A percentile compares a stretch with the other conserved stretches of the same genome.
Evolutionary conservation across 2,113 vertebrate species (phyloP).

Genomic region (Stegostoma tigrinum): DNA sequence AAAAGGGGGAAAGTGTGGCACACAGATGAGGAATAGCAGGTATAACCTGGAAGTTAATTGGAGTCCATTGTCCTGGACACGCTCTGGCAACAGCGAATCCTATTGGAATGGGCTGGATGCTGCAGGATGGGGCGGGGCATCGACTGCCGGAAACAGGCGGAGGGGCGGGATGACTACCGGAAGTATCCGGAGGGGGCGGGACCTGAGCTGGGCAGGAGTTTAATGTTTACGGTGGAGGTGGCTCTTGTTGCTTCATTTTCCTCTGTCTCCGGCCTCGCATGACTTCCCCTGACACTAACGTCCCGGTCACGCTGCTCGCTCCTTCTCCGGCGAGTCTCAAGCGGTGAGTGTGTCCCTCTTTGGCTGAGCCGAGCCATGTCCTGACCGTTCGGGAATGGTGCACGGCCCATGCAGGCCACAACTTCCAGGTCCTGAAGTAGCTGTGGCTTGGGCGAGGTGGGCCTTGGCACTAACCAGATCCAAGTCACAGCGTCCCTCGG

Average conservation of each 20-base stretch:
- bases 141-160: neutral
- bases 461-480: neutral
- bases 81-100: no score
- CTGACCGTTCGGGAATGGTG: neutral
- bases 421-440: no score
- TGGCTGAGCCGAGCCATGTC: no score
- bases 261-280: neutral
- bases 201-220: neutral
- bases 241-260: neutral
- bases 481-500: no score
- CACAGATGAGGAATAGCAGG: no score
- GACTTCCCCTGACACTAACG: conserved; percentile 23
- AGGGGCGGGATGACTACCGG: neutral
- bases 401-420: neutral
- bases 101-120: no score
- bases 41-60: no score
- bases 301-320: neutral
- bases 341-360: conserved; percentile 3
- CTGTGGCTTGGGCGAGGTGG: neutral
- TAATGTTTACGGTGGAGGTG: neutral
- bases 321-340: conserved; percentile 7
- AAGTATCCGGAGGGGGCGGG: neutral
- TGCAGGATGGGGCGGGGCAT: neutral
- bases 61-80: no score
- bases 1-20: no score